Conservation (phyloP, 2,797 vertebrate species). For the Coregonus ussuriensis region DNA sequence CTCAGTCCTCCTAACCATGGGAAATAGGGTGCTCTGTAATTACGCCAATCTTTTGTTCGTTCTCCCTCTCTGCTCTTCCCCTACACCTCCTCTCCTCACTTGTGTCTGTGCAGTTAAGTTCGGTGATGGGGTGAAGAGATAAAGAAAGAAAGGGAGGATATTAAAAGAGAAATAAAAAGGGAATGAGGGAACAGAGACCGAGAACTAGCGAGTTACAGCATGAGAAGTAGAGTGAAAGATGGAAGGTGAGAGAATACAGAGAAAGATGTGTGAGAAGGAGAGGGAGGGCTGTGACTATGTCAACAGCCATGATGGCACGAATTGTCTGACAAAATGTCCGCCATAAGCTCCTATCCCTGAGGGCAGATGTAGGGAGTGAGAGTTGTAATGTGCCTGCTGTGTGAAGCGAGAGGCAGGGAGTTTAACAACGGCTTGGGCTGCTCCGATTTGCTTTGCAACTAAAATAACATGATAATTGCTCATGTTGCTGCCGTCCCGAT, state of each 20-base stretch:
- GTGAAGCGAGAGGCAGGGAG: not conserved
- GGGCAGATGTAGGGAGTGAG: not conserved
- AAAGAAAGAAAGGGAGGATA: not conserved
- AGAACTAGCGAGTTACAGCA: not conserved
- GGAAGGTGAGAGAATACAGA: not conserved
- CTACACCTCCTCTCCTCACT: not conserved
- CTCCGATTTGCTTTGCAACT: not conserved
- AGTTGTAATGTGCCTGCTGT: not conserved
- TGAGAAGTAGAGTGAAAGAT: not conserved
- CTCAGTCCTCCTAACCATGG: not conserved
- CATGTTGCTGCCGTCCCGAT: not conserved
- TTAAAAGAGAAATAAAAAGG: not conserved
- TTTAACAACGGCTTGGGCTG: not conserved
- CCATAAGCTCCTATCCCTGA: not conserved
- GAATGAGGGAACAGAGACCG: too few relatives aligned
- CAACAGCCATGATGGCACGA: slow-evolving; percentile 16
- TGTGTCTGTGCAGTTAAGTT: not conserved
- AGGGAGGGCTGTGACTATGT: not conserved
- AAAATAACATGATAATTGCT: slow-evolving; percentile 12
- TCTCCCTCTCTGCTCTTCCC: not conserved
- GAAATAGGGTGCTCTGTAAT: not conserved
- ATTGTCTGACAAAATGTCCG: slow-evolving; percentile 3
- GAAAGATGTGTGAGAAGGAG: not conserved
- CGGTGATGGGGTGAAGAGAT: not conserved
- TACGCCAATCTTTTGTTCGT: not conserved